Evolutionary conservation across 2,797 vertebrate genomes (phyloP).

Genomic region (Rhinoraja longicauda): DNA sequence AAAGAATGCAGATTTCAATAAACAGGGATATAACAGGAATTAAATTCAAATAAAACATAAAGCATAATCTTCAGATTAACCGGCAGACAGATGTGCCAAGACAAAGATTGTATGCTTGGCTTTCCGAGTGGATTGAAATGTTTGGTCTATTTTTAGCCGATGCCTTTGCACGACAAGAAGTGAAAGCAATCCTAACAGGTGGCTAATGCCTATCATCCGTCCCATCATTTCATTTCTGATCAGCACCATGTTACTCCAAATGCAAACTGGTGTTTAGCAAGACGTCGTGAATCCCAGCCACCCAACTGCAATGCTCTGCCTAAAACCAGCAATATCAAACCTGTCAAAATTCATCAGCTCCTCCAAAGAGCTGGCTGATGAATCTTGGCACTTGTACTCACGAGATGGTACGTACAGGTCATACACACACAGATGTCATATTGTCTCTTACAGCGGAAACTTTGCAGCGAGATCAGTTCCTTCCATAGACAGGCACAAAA

Average conservation of each 20-base stretch:
- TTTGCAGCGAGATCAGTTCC: not conserved
- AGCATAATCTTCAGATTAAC: not conserved
- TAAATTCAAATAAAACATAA: not conserved
- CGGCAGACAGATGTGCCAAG: not conserved
- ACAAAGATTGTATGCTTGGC: not conserved
- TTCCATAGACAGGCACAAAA: too few species aligned
- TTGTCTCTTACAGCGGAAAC: slow-evolving; percentile 1
- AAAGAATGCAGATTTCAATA: not conserved
- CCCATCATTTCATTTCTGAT: not conserved
- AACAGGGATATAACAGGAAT: not conserved
- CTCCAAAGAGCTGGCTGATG: not conserved
- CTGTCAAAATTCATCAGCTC: slow-evolving; percentile 21
- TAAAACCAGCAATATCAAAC: not conserved
- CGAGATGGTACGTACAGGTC: not conserved
- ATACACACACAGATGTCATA: slow-evolving; percentile 20
- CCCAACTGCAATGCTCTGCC: not conserved
- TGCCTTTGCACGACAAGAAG: not conserved
- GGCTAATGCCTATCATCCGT: not conserved
- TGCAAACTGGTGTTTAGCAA: slow-evolving; percentile 1
- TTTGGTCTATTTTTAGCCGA: not conserved
- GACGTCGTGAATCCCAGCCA: not conserved
- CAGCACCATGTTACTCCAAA: slow-evolving; percentile 6
- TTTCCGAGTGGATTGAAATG: not conserved
- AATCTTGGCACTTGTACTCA: slow-evolving; percentile 29
- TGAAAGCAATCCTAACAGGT: not conserved